Evolutionary conservation across 2,113 vertebrate species (phyloP).

Genomic region (Butastur rufipennis): DNA sequence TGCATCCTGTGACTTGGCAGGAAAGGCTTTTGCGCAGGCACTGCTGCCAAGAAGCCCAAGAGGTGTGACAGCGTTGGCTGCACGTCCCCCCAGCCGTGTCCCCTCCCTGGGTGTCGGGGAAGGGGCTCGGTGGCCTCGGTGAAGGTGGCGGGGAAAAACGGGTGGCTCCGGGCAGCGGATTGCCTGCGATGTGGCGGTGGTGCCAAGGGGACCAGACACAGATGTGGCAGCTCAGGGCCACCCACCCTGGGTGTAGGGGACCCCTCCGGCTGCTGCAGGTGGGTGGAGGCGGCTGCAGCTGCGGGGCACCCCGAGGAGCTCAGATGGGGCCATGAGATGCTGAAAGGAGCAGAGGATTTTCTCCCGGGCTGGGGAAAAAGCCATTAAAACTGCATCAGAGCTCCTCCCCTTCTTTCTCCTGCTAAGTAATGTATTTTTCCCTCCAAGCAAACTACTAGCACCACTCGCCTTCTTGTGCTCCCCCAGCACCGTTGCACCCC

Average conservation of each 20-base stretch:
- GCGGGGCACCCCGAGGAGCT: not conserved
- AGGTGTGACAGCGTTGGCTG: slow-evolving; percentile 37
- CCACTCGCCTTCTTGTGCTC: fast-evolving
- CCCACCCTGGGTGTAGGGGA: not conserved
- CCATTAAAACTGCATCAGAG: fast-evolving
- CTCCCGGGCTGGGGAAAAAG: not conserved
- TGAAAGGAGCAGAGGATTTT: not conserved
- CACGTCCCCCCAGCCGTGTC: fast-evolving
- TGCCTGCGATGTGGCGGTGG: not conserved
- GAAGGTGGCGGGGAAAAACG: fast-evolving
- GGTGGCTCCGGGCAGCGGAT: not conserved
- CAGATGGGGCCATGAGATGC: not conserved
- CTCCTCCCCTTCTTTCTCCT: not conserved
- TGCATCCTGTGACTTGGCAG: slow-evolving; percentile 66
- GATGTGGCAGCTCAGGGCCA: not conserved
- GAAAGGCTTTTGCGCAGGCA: slow-evolving; percentile 1
- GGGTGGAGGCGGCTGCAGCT: not conserved
- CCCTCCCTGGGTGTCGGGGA: fast-evolving
- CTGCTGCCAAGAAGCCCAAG: not conserved
- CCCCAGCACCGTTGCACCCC: not conserved
- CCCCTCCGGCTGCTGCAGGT: not conserved
- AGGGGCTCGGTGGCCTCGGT: fast-evolving
- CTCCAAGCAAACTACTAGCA: not conserved
- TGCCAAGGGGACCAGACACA: not conserved
- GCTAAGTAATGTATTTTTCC: not conserved